A percentile compares a stretch with the other conserved stretches of the same genome.
Evolutionary conservation across 2,797 vertebrate genomes (phyloP).

Genomic region (Ciconia nigra): DNA sequence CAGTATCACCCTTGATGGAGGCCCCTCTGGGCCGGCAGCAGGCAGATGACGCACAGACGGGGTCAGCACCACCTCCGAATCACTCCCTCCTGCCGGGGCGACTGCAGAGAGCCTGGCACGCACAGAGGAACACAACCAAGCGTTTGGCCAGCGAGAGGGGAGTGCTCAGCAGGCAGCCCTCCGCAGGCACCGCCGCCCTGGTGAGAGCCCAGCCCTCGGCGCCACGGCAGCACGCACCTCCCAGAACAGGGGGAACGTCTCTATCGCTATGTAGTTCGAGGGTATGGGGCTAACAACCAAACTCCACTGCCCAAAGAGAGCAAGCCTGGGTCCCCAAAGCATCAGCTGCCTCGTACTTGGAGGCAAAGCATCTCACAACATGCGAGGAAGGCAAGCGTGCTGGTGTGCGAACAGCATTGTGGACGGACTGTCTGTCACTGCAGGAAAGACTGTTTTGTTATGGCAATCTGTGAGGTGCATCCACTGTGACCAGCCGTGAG

Average conservation of each 20-base stretch:
- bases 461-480: rapidly evolving
- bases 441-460: background rate
- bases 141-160: rapidly evolving
- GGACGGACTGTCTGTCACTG: too few species aligned
- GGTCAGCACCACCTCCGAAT: background rate
- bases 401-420: background rate
- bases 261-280: rapidly evolving
- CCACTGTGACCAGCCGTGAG: background rate
- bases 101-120: background rate
- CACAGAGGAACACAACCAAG: rapidly evolving
- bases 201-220: rapidly evolving
- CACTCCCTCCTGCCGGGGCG: background rate
- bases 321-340: background rate
- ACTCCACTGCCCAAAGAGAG: background rate
- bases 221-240: background rate
- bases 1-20: background rate
- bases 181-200: rapidly evolving
- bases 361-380: rapidly evolving
- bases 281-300: background rate
- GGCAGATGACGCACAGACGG: rapidly evolving
- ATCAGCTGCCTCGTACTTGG: rapidly evolving
- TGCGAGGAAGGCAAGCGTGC: background rate
- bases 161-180: background rate
- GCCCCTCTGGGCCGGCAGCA: rapidly evolving
- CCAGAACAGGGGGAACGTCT: rapidly evolving